Conservation (phyloP, 2,888 invertebrate species). For the Zaprionus lineosus region DNA sequence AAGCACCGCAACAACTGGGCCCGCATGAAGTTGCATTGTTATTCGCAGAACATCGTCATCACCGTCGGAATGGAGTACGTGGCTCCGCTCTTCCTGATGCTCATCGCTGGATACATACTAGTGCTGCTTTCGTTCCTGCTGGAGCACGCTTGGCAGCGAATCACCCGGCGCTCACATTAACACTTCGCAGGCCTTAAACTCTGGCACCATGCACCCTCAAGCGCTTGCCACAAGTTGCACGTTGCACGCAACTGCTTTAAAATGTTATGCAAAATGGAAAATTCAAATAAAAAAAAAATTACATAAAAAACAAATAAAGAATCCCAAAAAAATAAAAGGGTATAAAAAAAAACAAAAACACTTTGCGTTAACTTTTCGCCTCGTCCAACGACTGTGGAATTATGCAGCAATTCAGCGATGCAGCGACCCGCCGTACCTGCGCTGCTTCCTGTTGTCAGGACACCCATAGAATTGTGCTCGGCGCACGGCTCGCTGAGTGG, state of each 20-base stretch:
- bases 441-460: constrained; percentile 49
- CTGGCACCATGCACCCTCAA: constrained; percentile 12
- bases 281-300: constrained; percentile 21
- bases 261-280: constrained; percentile 39
- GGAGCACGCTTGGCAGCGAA: constrained; percentile 67
- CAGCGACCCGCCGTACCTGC: constrained; percentile 16
- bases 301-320: background rate
- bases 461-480: constrained; percentile 50
- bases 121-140: constrained; percentile 64
- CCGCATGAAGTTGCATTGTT: constrained; percentile 70
- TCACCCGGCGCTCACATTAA: constrained; percentile 20
- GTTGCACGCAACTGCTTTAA: constrained; percentile 46
- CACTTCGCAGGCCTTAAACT: constrained; percentile 6
- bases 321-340: constrained; percentile 16
- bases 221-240: constrained; percentile 1
- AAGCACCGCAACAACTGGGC: constrained; percentile 77
- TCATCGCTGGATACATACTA: constrained; percentile 64
- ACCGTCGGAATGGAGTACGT: constrained; percentile 81
- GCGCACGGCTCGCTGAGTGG: constrained; percentile 47
- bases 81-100: constrained; percentile 79
- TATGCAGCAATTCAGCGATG: constrained; percentile 51
- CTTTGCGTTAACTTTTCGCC: constrained; percentile 66
- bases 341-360: constrained; percentile 52
- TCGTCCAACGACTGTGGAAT: constrained; percentile 43
- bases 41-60: constrained; percentile 70